Evolutionary conservation across 2,113 vertebrate genomes (phyloP), one percentile per base, ranked within the genome.

Genomic region (Picathartes gymnocephalus): DNA sequence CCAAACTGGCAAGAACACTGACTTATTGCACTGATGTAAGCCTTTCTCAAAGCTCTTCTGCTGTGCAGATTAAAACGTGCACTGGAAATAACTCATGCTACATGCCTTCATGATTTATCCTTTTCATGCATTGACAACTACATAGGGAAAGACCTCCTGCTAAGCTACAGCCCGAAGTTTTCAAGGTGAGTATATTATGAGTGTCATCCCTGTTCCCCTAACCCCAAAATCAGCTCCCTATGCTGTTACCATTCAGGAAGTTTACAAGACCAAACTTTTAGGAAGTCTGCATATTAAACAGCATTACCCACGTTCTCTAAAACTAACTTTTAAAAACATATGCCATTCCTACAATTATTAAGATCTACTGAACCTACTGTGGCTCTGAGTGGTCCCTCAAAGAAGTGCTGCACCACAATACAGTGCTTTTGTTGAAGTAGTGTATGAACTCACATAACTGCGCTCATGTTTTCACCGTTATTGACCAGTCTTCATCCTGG

Each of bases 11-110:
- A 82, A 53, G 57, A 85, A 33, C 16, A 60, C 0, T 78, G 51
- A 81, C 14, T 33, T 40, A 4, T 0, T 81, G 60, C 44, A 56
- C 4, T 4, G 12, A 21, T 1, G 0, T 16, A 18, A 69, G 10
- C 42, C 23, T 56, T 72, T 44, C 57, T 37, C 73, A 68, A 28
- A 44, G 9, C 31, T 87, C 65, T 53, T 74, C 39, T 70, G 20
- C 56, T 48, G 21, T 25, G 10, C 14, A 61, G 57, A 13, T 71
- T 80, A 53, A 50, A 66, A 28, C 7, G 23, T 66, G 9, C 64
- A 58, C 12, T 79, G 15, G 20, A 85, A 42, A 61, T 7, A 20
- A 33, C 7, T 81, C 31, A 44, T 17, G 6, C 17, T 23, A 57
- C 16, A 8, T 20, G 39, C 13, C 27, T 33, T 40, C 8, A 3